These are phyloP conservation scores for Phenganax marumi DNA, from an alignment of 92 coral and sea anemone genomes.

Conservation along the genomic window DNA sequence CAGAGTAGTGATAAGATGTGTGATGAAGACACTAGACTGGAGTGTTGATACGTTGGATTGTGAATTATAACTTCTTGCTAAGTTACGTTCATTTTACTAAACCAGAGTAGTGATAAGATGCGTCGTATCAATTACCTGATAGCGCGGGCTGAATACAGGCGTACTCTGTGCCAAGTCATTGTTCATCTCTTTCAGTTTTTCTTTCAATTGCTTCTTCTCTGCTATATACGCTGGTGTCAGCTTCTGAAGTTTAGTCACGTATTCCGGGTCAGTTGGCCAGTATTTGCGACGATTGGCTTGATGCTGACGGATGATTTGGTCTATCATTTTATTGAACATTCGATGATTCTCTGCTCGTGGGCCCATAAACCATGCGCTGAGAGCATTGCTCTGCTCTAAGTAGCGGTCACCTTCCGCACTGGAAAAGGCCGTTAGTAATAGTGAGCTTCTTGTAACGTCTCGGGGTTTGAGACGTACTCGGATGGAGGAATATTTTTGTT, in stretches of 20 bases:
- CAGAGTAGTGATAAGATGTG: no score
- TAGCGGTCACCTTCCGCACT: slow-evolving; percentile 23
- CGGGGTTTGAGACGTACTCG: no score
- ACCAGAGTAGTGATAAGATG: no score
- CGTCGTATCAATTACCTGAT: slow-evolving; percentile 60
- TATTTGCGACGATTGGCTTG: slow-evolving; percentile 46
- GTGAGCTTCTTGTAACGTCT: no score
- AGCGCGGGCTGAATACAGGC: slow-evolving; percentile 78
- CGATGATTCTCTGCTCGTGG: slow-evolving; percentile 82
- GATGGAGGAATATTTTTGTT: no score
- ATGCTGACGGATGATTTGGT: slow-evolving; percentile 50
- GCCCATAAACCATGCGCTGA: slow-evolving; percentile 65
- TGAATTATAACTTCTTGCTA: no score
- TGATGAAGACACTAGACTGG: no score
- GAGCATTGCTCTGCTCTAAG: neutral
- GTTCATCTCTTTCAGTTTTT: slow-evolving; percentile 58
- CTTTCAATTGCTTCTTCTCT: slow-evolving; percentile 42
- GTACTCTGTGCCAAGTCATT: slow-evolving; percentile 65
- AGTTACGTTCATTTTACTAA: no score
- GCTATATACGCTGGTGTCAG: slow-evolving; percentile 45
- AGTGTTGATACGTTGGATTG: no score
- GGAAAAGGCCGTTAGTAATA: neutral
- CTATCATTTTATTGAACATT: slow-evolving; percentile 56
- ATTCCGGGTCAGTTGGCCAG: slow-evolving; percentile 75
- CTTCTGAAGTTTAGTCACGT: slow-evolving; percentile 64